phyloP scores from a whole-genome alignment of 2,113 vertebrate species.

The Sander lucioperca region DNA sequence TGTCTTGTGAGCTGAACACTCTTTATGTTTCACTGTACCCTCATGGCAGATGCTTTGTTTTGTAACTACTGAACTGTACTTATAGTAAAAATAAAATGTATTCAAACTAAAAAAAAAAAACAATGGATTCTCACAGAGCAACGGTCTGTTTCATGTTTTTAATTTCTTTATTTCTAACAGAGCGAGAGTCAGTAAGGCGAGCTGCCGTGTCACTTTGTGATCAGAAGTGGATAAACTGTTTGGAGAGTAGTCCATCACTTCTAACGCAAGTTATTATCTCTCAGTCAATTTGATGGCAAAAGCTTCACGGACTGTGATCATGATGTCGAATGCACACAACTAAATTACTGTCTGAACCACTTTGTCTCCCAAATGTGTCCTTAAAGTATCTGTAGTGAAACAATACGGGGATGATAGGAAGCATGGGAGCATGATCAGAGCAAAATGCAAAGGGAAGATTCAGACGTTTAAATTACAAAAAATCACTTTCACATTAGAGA shows the following conservation, averaged over 20 bases:
- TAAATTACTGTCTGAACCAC: slow-evolving; percentile 41
- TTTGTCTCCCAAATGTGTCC: slow-evolving; percentile 45
- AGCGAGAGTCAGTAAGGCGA: slow-evolving; percentile 21
- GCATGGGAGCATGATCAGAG: not conserved
- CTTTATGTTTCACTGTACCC: slow-evolving; percentile 87
- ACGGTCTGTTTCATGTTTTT: slow-evolving; percentile 59
- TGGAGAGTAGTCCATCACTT: slow-evolving; percentile 39
- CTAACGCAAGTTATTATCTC: slow-evolving; percentile 45
- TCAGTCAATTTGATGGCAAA: slow-evolving; percentile 34
- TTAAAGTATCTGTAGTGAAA: slow-evolving; percentile 8
- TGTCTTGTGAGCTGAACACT: slow-evolving; percentile 88
- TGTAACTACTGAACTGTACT: slow-evolving; percentile 92
- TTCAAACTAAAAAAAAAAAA: slow-evolving; percentile 83
- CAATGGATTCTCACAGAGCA: slow-evolving; percentile 56
- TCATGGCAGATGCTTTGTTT: slow-evolving; percentile 90
- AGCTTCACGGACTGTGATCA: slow-evolving; percentile 42
- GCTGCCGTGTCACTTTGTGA: slow-evolving; percentile 19
- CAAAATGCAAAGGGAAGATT: not conserved
- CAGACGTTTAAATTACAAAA: slow-evolving; percentile 1
- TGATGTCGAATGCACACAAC: slow-evolving; percentile 40
- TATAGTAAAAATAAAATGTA: slow-evolving; percentile 92
- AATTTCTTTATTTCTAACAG: slow-evolving; percentile 40
- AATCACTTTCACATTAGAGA: not conserved
- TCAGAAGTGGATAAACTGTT: slow-evolving; percentile 42
- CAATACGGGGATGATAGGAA: not conserved